Evolutionary conservation across 2,888 invertebrate species (phyloP).

Genomic region (Tanaodytes sp.): DNA sequence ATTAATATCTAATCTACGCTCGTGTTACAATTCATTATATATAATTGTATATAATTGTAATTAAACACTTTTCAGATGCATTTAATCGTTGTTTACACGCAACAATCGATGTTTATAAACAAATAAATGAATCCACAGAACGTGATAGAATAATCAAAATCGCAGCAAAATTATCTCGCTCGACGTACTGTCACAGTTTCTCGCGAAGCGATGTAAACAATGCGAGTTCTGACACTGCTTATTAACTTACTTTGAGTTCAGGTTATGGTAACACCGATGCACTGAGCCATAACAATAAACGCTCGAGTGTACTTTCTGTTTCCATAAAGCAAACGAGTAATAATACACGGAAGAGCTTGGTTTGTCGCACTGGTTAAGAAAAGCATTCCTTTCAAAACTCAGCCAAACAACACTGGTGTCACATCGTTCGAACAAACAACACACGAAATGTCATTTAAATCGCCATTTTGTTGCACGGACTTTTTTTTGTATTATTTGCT

Average conservation of each 20-base stretch:
- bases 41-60: conserved; percentile 17
- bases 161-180: too few relatives aligned
- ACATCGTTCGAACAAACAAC: too few relatives aligned
- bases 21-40: conserved; percentile 18
- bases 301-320: conserved; percentile 24
- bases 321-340: conserved; percentile 26
- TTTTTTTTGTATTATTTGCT: conserved; percentile 32
- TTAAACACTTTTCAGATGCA: conserved; percentile 7
- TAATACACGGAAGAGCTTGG: conserved; percentile 20
- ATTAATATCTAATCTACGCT: conserved; percentile 4
- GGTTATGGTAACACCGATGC: conserved; percentile 34
- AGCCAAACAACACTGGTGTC: too few relatives aligned
- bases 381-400: too few relatives aligned
- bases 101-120: too few relatives aligned
- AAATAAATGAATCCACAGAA: too few relatives aligned
- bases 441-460: background rate
- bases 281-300: conserved; percentile 23
- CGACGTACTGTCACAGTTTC: background rate
- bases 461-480: conserved; percentile 4
- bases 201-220: conserved; percentile 13
- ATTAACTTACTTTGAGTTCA: conserved; percentile 35
- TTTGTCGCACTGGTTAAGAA: too few relatives aligned
- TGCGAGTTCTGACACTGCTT: conserved; percentile 10
- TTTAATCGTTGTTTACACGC: too few relatives aligned
- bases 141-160: too few relatives aligned